Evolutionary conservation across 2,113 vertebrate species (phyloP), one percentile per base, ranked within the genome.

Genomic region (Parotia lawesii): DNA sequence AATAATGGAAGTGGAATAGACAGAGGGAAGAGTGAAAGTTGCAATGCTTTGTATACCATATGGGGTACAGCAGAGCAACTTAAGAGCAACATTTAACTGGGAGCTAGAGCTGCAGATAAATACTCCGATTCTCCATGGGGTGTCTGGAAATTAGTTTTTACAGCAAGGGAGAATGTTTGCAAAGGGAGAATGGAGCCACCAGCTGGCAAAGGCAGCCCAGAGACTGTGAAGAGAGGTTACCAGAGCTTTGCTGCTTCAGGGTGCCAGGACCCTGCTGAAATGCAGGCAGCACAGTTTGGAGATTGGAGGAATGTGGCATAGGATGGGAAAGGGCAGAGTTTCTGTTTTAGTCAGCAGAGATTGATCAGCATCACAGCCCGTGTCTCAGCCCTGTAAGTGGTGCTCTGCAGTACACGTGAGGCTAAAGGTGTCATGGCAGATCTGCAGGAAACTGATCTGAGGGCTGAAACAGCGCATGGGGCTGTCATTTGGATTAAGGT

Each of bases 121-220:
- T 93, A 78, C 72, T 89, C 42, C 19, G 23, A 56, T 88, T 77
- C 65, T 72, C 45, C 25, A 8, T 56, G 65, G 76, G 50, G 38
- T 78, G 51, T 25, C 64, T 92, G 72, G 65, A 92, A 85, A 79
- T 87, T 25, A 84, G 74, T 64, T 84, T 92, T 75, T 90, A 50
- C 45, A 86, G 69, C 42, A 86, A 91, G 45, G 50, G 79, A 50
- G 79, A 50, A 23, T 76, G 28, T 88, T 94, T 96, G 62, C 58
- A 67, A 80, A 94, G 75, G 78, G 65, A 76, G 38, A 93, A 70
- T 57, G 83, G 89, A 95, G 78, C 48, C 81, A 89, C 76, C 71
- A 94, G 67, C 89, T 13, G 5, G 78, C 84, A 95, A 80, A 77
- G 29, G 38, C n/a, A 76, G 57, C 77, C 64, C 23, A 65, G 53